A percentile compares a stretch with the other conserved stretches of the same genome.
These are phyloP conservation scores for Stegostoma tigrinum DNA, from an alignment of 2,113 vertebrate species.

Conservation along the genomic window DNA sequence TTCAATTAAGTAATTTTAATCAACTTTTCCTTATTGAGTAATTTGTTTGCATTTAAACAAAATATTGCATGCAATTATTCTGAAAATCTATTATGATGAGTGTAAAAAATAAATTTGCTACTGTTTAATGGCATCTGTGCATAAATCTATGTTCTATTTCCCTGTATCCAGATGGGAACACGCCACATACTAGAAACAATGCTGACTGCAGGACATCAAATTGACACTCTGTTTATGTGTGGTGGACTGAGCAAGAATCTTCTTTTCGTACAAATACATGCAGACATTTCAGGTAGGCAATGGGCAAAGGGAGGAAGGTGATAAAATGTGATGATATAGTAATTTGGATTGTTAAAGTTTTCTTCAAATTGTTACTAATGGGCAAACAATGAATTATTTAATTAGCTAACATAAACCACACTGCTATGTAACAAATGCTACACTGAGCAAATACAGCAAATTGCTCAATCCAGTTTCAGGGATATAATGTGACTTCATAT, in stretches of 20 bases:
- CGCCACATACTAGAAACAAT: constrained; percentile 81
- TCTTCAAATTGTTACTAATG: neutral
- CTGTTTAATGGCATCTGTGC: neutral
- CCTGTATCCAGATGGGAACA: constrained; percentile 69
- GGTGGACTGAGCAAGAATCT: constrained; percentile 92
- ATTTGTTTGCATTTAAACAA: neutral
- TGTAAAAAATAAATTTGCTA: neutral
- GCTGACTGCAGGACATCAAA: constrained; percentile 71
- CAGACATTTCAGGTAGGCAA: constrained; percentile 77
- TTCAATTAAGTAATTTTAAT: neutral
- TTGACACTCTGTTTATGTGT: constrained; percentile 80
- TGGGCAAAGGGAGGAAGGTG: too few relatives aligned
- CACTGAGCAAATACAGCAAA: neutral
- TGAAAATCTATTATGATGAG: neutral
- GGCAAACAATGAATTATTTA: neutral
- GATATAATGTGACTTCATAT: neutral
- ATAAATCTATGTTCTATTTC: neutral
- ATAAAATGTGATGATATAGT: too few relatives aligned
- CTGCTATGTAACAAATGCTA: neutral
- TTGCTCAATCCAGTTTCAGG: neutral
- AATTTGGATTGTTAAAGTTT: neutral
- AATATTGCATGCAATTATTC: neutral
- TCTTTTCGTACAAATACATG: constrained; percentile 83
- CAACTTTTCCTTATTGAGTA: neutral
- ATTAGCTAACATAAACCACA: neutral